Percentiles rank a stretch among this genome's conserved stretches.
These are phyloP conservation scores for Pterocles gutturalis DNA, from an alignment of 2,113 vertebrate genomes.

Conservation along the genomic window DNA sequence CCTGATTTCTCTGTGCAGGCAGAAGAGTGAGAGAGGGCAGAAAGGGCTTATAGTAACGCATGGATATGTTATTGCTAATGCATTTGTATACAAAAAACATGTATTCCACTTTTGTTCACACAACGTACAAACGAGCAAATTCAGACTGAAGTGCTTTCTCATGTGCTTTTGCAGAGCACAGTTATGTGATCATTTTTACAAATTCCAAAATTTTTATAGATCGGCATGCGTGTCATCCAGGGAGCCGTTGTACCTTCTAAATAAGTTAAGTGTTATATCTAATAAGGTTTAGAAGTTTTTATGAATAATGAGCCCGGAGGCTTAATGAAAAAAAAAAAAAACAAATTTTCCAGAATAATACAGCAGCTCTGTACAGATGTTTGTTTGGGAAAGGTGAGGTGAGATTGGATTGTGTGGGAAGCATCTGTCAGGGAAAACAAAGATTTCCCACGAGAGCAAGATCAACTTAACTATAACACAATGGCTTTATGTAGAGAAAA, in stretches of 20 bases:
- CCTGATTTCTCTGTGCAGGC: not conserved
- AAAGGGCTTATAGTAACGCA: not conserved
- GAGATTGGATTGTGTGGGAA: not conserved
- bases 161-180: not conserved
- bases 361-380: not conserved
- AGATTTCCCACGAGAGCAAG: not conserved
- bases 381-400: not conserved
- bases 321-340: not conserved
- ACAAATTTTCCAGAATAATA: not conserved
- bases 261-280: not conserved
- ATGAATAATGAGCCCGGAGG: not conserved
- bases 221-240: fast-evolving
- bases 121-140: not conserved
- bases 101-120: not conserved
- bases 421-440: not conserved
- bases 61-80: not conserved
- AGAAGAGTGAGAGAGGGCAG: not conserved
- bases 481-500: not conserved
- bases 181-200: not conserved
- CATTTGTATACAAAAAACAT: not conserved
- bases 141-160: not conserved
- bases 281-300: not conserved
- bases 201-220: not conserved
- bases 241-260: not conserved
- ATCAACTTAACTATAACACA: not conserved